Evolutionary conservation across 2,888 invertebrate genomes (phyloP), one percentile per base, ranked within the genome.

Genomic region (Synanthedon formicaeformis): DNA sequence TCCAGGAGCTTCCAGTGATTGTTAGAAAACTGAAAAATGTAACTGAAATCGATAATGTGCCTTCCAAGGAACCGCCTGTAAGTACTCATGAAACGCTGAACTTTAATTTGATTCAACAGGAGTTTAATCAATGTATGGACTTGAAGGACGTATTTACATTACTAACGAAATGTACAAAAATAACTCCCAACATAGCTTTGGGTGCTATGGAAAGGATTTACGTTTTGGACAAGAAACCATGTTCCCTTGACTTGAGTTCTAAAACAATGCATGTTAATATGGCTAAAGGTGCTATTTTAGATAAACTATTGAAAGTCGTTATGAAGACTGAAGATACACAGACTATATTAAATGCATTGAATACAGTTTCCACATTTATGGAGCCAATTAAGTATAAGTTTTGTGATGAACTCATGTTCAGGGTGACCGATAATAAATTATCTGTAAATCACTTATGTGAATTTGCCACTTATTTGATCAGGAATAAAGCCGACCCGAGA

Each of bases 1-100:
- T 93, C 18, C 90, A 91, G 62, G 93, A 93, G 69, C 81, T 93
- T 51, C 92, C 92, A 2, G 78, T 92, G 12, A 88, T 92, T 52
- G 89, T 93, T 27, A 84, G 89, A 53, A 89, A 81, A 67, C 64
- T 88, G 40, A 83, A 75, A 63, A 77, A 88, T 59, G 61, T 89
- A 40, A 64, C 74, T 5, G 75, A 76, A 40, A 66, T 82, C 4
- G 69, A 74, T 4, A 65, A 71, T n/a, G 63, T 66, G 53, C 61
- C 67, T 2, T 51, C 59, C 16, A 55, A 62, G 34, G 70, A 69
- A 53, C 50, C 56, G 4, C 53, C 63, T n/a, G 63, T 58, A 53
- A 66, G 56, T 57, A 53, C 66, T 2, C 61, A 61, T 3, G 83
- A 86, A 49, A 70, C 79, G 11, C 63, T 66, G 3, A 79, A 75